Base-by-base conservation (phyloP, 2,113 vertebrate species). In the Ceuthmochares aereus region DNA sequence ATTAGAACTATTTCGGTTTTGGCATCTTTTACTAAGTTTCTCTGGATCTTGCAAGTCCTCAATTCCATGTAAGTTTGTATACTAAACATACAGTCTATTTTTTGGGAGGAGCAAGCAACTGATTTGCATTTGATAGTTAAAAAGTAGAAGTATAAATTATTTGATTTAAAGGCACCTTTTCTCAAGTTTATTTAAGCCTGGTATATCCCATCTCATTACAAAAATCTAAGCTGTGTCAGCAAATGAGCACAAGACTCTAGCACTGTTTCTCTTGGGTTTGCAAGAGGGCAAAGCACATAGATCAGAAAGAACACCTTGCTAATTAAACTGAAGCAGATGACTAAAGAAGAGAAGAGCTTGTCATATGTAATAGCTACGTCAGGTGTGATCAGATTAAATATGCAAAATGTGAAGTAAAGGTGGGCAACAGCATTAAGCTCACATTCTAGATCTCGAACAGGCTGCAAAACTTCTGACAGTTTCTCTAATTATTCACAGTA, bases 401-500 rank as follows among this genome's bases (percentile, higher is more conserved):
- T 98, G 98, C 98, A 97, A 96, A 98, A 97, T 95, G 95, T 95
- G 96, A 97, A 97, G 93, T 91, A 96, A 97, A 98, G 97, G 96
- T 98, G 95, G 97, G 91, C 68, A 97, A 97, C 96, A 97, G 96
- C 96, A 95, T 77, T 93, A 95, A 94, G 94, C 97, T 96, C 92
- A 93, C 93, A 97, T 90, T 96, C 88, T 6, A 97, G 84, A 97
- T 96, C 96, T 97, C 86, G 93, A 98, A 92, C 62, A 97, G 96
- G 86, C 96, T 97, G 96, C 94, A 96, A 47, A 98, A 98, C 94
- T 97, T 97, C 93, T 98, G 98, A 98, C 98, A 98, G 98, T 79
- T 98, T 94, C 96, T 95, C 98, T 98, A 98, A 98, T 98, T 98
- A 98, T 97, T 97, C 98, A 94, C 97, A 97, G 95, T 98, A 98